phyloP scores from a whole-genome alignment of 2,113 vertebrate species.

The Ctenodactylus gundi region DNA sequence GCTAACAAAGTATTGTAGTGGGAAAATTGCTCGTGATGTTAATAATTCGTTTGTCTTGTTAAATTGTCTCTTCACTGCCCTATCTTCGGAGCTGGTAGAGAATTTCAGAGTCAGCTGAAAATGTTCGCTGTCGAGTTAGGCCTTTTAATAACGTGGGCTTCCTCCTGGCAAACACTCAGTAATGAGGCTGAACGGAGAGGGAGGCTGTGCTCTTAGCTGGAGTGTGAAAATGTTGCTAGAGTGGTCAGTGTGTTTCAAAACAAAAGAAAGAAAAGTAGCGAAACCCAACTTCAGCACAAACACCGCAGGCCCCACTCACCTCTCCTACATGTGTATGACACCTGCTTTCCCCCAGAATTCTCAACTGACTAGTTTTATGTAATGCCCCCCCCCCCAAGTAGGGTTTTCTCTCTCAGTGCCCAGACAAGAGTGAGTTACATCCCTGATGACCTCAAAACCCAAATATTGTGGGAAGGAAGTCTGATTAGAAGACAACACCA shows the following conservation, averaged over 20 bases:
- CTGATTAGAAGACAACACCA: background rate
- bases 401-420: background rate
- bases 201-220: constrained; percentile 36
- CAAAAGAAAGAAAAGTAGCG: background rate
- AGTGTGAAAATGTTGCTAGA: constrained; percentile 12
- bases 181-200: constrained; percentile 29
- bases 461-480: background rate
- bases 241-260: background rate
- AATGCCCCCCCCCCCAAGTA: background rate
- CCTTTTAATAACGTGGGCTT: constrained; percentile 51
- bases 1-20: constrained; percentile 20
- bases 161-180: constrained; percentile 50
- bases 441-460: background rate
- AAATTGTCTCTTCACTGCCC: constrained; percentile 6
- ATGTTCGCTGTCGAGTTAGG: constrained; percentile 56
- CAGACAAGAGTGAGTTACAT: background rate
- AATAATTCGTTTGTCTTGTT: constrained; percentile 58
- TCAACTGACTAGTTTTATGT: background rate
- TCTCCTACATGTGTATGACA: background rate
- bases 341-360: background rate
- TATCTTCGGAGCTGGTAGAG: constrained; percentile 30
- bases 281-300: background rate
- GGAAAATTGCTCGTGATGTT: constrained; percentile 41
- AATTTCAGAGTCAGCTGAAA: constrained; percentile 49
- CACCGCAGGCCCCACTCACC: background rate